Evolutionary conservation across 2,113 vertebrate species (phyloP).

Genomic region (Eulemur rufifrons): DNA sequence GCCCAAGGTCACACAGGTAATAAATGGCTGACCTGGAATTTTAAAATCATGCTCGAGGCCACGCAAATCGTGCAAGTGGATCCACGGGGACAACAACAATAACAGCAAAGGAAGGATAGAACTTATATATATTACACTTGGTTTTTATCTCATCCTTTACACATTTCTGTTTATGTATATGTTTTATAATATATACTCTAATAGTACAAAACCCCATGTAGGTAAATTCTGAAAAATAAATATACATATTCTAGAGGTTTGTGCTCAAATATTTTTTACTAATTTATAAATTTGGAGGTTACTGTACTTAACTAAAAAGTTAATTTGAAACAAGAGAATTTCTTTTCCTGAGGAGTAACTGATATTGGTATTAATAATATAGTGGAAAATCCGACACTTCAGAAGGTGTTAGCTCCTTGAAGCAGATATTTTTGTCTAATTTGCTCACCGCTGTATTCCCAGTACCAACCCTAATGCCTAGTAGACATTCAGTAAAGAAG

Average conservation of each 20-base stretch:
- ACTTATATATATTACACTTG: background rate
- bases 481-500: background rate
- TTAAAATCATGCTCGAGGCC: background rate
- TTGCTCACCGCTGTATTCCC: background rate
- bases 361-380: background rate
- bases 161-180: background rate
- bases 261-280: background rate
- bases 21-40: background rate
- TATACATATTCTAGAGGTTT: background rate
- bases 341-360: background rate
- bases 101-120: background rate
- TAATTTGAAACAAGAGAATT: background rate
- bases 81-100: background rate
- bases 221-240: background rate
- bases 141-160: background rate
- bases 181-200: background rate
- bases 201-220: background rate
- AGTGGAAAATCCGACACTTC: background rate
- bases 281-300: background rate
- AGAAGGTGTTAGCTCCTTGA: background rate
- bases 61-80: background rate
- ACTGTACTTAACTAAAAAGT: background rate
- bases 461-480: background rate
- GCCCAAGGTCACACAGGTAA: background rate
- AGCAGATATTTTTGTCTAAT: background rate